Percentiles rank a stretch among this genome's conserved stretches.
Conservation (phyloP, 2,113 vertebrate species). For the Mastomys natalensis region DNA sequence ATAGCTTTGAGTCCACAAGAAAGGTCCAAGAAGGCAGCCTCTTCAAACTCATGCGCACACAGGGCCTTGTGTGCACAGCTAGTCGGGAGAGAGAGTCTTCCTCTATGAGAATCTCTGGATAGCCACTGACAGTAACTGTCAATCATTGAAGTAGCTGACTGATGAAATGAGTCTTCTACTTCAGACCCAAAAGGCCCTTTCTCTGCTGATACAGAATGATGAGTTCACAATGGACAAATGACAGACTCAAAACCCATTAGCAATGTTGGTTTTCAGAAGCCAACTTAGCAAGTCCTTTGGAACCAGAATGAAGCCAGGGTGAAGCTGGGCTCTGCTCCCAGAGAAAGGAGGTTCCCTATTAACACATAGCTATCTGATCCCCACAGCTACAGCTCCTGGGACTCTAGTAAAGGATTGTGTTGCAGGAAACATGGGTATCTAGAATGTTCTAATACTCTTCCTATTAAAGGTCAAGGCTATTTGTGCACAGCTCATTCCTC, state of each 20-base stretch:
- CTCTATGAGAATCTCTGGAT: background rate
- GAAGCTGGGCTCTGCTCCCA: background rate
- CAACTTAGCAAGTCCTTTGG: background rate
- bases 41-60: background rate
- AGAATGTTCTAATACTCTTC: background rate
- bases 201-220: background rate
- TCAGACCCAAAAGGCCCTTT: constrained; percentile 9
- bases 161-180: background rate
- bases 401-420: background rate
- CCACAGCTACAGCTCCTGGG: background rate
- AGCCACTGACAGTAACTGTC: background rate
- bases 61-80: background rate
- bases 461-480: background rate
- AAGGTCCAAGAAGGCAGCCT: background rate
- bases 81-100: too few relatives aligned
- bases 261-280: background rate
- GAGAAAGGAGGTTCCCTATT: background rate
- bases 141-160: background rate
- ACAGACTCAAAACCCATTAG: background rate
- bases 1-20: background rate
- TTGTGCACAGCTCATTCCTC: fast-evolving
- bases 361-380: background rate
- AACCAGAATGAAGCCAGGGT: too few relatives aligned
- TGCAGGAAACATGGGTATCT: background rate
- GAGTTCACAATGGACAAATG: background rate